Base-by-base conservation (phyloP, 37 sponge, comb jelly and placozoan genomes). In the Ianthella basta region DNA sequence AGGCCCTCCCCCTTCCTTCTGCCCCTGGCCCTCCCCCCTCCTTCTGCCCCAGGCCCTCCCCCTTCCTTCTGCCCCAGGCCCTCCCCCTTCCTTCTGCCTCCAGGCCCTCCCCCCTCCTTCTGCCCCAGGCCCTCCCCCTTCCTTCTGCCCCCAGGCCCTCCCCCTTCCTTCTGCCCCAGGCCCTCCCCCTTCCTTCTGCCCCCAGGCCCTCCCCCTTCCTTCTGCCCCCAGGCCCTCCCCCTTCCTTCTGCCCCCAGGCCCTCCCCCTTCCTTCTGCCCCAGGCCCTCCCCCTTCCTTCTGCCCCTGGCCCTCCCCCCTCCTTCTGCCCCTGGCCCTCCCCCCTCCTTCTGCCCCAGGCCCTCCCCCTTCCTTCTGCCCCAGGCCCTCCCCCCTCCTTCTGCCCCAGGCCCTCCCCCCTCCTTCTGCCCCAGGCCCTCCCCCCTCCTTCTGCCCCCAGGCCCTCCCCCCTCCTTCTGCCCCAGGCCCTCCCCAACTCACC, bases 401-500 rank as follows among this genome's bases (percentile, higher is more conserved):
- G n/a, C n/a, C n/a, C n/a, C n/a, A 0, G 37, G 1, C 79, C 38
- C 44, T 2, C 40, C 38, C 79, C 38, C 44, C 0, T 41, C n/a
- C 53, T 14, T n/a, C n/a, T n/a, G n/a, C n/a, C n/a, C n/a, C n/a
- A n/a, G n/a, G n/a, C n/a, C n/a, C n/a, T n/a, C n/a, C 74, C 34
- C 74, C 5, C 38, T n/a, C 74, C 5, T 34, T 12, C 3, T n/a
- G n/a, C n/a, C n/a, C n/a, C 38, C 44, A 37, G 0, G 18, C 79
- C 16, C 44, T 18, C 44, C 19, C 79, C 15, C 53, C 38, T 14
- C 44, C 0, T 41, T 0, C 44, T 2, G 20, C 38, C 79, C 38
- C 44, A n/a, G n/a, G n/a, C n/a, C n/a, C 0, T 41, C n/a, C 53
- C 0, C 79, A 64, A 0, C 72, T 40, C 67, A 94, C 94, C 86